Conservation (phyloP, 1,140 invertebrate genomes). For the Phortica variegata region DNA sequence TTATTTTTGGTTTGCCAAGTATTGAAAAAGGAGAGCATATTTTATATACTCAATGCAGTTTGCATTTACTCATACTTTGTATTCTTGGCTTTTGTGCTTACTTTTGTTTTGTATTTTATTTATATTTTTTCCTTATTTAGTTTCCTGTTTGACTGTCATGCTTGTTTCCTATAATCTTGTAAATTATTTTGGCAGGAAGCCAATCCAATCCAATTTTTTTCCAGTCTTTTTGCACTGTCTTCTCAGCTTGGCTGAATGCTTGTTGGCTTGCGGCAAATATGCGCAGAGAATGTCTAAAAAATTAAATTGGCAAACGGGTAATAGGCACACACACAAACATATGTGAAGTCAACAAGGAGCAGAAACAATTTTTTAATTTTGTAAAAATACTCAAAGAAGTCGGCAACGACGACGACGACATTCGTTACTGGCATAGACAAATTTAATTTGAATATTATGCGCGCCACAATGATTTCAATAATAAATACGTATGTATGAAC, state of each 20-base stretch:
- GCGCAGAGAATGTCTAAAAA: neutral
- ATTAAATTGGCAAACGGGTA: neutral
- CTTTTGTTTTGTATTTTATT: neutral
- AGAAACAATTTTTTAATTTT: too few relatives aligned
- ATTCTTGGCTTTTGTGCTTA: neutral
- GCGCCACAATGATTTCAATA: too few relatives aligned
- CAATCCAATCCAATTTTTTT: slow-evolving; percentile 28
- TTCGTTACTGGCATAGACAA: neutral
- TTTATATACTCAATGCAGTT: too few relatives aligned
- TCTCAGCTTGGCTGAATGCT: slow-evolving; percentile 10
- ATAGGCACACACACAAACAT: neutral
- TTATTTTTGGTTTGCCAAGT: too few relatives aligned
- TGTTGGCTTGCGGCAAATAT: too few relatives aligned
- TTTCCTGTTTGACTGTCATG: neutral
- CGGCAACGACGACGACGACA: too few relatives aligned
- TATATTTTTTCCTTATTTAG: neutral
- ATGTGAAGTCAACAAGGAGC: neutral
- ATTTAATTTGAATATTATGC: slow-evolving; percentile 12
- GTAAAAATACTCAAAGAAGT: too few relatives aligned
- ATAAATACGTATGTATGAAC: slow-evolving; percentile 23
- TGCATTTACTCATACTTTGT: neutral
- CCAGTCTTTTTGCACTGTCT: slow-evolving; percentile 27
- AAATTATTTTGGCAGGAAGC: slow-evolving; percentile 32
- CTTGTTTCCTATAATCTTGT: slow-evolving; percentile 12
- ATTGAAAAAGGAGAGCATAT: too few relatives aligned